These are phyloP conservation scores for Lordiphosa collinella DNA, from an alignment of 1,140 invertebrate species.

Conservation along the genomic window DNA sequence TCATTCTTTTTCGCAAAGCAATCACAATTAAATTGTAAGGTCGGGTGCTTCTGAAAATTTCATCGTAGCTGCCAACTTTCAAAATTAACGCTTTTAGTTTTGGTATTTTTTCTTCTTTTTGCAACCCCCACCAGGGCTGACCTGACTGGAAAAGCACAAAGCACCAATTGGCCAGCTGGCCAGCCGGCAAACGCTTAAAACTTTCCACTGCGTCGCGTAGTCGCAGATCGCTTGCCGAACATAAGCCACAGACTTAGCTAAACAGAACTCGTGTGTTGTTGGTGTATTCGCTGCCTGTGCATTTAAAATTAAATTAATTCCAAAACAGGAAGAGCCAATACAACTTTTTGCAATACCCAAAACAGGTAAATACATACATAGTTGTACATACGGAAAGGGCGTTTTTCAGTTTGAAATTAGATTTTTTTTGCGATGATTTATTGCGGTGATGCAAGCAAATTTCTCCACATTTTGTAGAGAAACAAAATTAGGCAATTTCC, in stretches of 20 bases:
- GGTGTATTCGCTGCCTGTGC: conserved; percentile 57
- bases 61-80: no score
- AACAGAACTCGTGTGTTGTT: not conserved
- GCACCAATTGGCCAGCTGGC: no score
- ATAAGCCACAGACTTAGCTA: no score
- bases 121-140: no score
- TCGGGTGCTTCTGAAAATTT: no score
- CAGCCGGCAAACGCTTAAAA: no score
- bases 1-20: no score
- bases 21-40: no score
- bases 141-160: no score
- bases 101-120: no score
- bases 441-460: conserved; percentile 55
- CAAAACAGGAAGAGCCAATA: conserved; percentile 57
- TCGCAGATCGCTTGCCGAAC: conserved; percentile 24
- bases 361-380: conserved; percentile 42
- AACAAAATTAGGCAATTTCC: conserved; percentile 19
- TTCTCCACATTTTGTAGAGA: conserved; percentile 43
- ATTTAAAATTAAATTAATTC: conserved; percentile 60
- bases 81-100: no score
- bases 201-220: not conserved
- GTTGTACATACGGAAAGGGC: not conserved
- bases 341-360: conserved; percentile 23
- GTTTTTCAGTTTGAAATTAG: conserved; percentile 12
- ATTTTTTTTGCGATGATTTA: conserved; percentile 8